A percentile compares a stretch with the other conserved stretches of the same genome.
phyloP scores from a whole-genome alignment of 1,140 invertebrate genomes.

The Spodoptera litura region DNA sequence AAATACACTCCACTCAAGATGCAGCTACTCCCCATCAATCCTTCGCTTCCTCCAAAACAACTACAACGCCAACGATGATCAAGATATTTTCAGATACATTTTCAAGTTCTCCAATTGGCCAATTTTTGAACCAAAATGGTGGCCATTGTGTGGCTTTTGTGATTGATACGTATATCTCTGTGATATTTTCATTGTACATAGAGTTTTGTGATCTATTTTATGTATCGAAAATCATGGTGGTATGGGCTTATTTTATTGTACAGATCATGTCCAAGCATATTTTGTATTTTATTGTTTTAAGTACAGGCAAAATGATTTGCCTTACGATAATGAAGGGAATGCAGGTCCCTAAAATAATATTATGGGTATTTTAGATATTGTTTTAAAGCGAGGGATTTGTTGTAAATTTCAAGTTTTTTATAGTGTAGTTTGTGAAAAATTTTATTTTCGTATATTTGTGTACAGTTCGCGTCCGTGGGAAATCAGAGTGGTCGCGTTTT shows the following conservation, averaged over 20 bases:
- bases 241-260: conserved; percentile 58
- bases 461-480: conserved; percentile 67
- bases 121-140: conserved; percentile 28
- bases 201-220: conserved; percentile 71
- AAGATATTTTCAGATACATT: conserved; percentile 46
- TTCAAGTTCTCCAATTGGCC: conserved; percentile 20
- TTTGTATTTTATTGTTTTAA: conserved; percentile 65
- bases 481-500: conserved; percentile 73
- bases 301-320: conserved; percentile 44
- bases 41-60: conserved; percentile 45
- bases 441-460: conserved; percentile 76
- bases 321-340: conserved; percentile 43
- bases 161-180: conserved; percentile 49
- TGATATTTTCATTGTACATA: conserved; percentile 75
- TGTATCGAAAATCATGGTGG: conserved; percentile 72
- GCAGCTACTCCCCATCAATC: conserved; percentile 32
- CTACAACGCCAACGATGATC: conserved; percentile 8
- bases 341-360: conserved; percentile 25
- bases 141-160: conserved; percentile 36
- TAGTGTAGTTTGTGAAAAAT: conserved; percentile 67
- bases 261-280: conserved; percentile 52
- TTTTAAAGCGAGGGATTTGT: conserved; percentile 66
- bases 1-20: conserved; percentile 18
- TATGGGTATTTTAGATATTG: conserved; percentile 58
- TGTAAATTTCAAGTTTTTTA: conserved; percentile 70